Percentiles rank a stretch among this genome's conserved stretches.
phyloP scores from a whole-genome alignment of 1,140 invertebrate species.

The Holotrichia oblita region DNA sequence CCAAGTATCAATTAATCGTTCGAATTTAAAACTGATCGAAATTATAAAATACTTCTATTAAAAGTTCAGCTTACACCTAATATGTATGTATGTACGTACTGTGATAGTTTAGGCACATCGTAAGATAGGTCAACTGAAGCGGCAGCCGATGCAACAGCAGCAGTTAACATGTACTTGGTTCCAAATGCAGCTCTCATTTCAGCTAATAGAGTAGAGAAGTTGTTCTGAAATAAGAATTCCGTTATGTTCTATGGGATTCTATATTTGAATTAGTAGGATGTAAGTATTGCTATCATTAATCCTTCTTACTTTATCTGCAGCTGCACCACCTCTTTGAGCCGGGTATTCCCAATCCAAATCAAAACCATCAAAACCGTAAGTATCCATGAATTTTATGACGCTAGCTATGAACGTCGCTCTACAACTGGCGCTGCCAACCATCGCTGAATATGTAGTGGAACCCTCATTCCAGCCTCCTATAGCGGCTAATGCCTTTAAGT shows the following conservation, averaged over 20 bases:
- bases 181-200: constrained; percentile 69
- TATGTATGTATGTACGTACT: constrained; percentile 48
- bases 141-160: constrained; percentile 70
- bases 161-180: constrained; percentile 65
- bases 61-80: too few species aligned
- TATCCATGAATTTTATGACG: constrained; percentile 55
- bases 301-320: constrained; percentile 33
- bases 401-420: constrained; percentile 62
- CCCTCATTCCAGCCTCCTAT: constrained; percentile 81
- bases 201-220: constrained; percentile 60
- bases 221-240: constrained; percentile 38
- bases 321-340: constrained; percentile 35
- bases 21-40: too few species aligned
- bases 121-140: constrained; percentile 64
- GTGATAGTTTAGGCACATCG: too few species aligned
- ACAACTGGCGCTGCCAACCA: constrained; percentile 44
- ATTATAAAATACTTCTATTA: too few species aligned
- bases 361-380: too few species aligned
- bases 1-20: too few species aligned
- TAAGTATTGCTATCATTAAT: too few species aligned
- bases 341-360: constrained; percentile 88
- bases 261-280: too few species aligned
- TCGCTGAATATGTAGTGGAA: constrained; percentile 68
- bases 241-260: neutral
- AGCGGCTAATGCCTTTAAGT: constrained; percentile 71